Evolutionary conservation across 1,140 invertebrate species (phyloP), one percentile per base, ranked within the genome.

Genomic region (Lasioglossum baleicum): DNA sequence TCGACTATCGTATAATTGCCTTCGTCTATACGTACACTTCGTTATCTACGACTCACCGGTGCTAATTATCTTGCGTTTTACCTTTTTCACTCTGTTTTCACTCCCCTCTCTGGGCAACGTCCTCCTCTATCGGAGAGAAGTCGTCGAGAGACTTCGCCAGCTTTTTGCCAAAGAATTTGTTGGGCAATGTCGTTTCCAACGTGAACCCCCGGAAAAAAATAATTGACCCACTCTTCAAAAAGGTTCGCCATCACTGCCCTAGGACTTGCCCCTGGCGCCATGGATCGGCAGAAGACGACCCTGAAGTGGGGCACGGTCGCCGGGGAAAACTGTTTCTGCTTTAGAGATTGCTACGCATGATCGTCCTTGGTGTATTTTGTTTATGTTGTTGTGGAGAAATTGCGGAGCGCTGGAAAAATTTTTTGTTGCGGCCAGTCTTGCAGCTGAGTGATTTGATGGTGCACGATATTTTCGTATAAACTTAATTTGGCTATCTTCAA

Each of bases 1-100:
- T 60, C 69, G 74, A 44, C 35, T 40, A 61, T 42, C 70, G 35
- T 70, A 61, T 84, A 85, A 85, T 85, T 85, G 61, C 69, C 73
- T 56, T 65, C 35, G 61, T 48, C 40, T 72, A 64, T 67, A 72
- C 56, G 13, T 60, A 65, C 67, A 51, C 78, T 84, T 85, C 66
- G 83, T 86, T 86, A 82, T 64, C 60, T 56, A 48, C 70, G 61
- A 82, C 51, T 78, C 70, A 68, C 56, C 71, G 20, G n/a, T 51
- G 44, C 53, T 75, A 82, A 85, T 85, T 85, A 74, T 79, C 58
- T 65, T 58, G n/a, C 51, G 75, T 42, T 64, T 71, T 22, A 22
- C n/a, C 53, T 63, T 66, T 35, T 44, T 44, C 35, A 35, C 35
- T 35, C 3, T 35, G 35, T 31, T 3, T n/a, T 17, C 20, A 13